phyloP scores from a whole-genome alignment of 2,797 vertebrate species.

The Hoplostethus mediterraneus region DNA sequence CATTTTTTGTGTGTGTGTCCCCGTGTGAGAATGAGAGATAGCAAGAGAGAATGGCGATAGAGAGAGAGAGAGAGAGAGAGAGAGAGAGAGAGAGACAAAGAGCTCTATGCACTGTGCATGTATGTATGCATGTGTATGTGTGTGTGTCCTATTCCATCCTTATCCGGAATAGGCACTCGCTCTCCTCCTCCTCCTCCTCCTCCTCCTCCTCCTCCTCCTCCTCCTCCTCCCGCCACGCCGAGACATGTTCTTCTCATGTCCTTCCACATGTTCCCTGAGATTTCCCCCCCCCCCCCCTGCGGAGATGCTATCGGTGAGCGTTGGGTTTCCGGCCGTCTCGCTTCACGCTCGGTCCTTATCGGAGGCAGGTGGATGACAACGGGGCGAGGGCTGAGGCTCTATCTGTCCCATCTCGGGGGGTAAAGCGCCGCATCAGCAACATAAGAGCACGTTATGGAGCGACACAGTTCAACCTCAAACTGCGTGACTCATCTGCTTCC shows the following conservation, averaged over 20 bases:
- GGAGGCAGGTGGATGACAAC: conserved; percentile 64
- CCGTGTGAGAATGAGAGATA: conserved; percentile 47
- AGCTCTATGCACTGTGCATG: not conserved
- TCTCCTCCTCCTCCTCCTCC: conserved; percentile 18
- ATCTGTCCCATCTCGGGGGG: conserved; percentile 66
- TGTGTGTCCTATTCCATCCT: conserved; percentile 16
- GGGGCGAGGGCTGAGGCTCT: conserved; percentile 50
- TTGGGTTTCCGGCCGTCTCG: conserved; percentile 53
- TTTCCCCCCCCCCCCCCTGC: no score
- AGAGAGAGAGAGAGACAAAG: not conserved
- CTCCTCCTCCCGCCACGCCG: not conserved
- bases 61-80: not conserved
- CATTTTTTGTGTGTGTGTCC: conserved; percentile 62
- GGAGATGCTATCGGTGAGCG: conserved; percentile 69
- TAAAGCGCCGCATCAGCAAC: conserved; percentile 62
- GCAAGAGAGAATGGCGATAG: conserved; percentile 11
- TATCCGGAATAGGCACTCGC: conserved; percentile 28
- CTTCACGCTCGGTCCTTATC: conserved; percentile 65
- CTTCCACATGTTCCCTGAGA: conserved; percentile 58
- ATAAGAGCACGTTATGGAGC: conserved; percentile 58
- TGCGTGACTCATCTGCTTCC: conserved; percentile 73
- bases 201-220: no score
- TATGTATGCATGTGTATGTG: not conserved
- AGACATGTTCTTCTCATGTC: conserved; percentile 37
- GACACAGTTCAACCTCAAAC: conserved; percentile 71